A percentile compares a stretch with the other conserved stretches of the same genome.
Conservation (phyloP, 1,140 invertebrate genomes). For the Latrodectus geometricus region DNA sequence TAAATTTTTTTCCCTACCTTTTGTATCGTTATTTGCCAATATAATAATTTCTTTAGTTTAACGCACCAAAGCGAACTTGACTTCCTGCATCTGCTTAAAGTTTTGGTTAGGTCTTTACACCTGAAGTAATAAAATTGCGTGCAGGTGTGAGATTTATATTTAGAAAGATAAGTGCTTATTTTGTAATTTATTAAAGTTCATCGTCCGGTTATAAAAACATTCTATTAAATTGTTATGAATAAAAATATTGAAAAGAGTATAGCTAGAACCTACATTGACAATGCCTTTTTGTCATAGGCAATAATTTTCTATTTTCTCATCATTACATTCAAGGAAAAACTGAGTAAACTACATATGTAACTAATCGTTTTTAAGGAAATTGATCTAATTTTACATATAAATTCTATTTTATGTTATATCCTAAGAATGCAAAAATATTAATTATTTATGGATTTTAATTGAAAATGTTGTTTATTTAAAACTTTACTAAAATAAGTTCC, state of each 20-base stretch:
- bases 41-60: slow-evolving; percentile 36
- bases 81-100: slow-evolving; percentile 29
- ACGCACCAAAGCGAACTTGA: background rate
- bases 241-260: background rate
- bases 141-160: slow-evolving; percentile 18
- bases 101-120: slow-evolving; percentile 2
- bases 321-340: too few species aligned
- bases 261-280: background rate
- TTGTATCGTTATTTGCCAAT: slow-evolving; percentile 49
- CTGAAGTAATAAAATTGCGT: background rate
- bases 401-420: too few species aligned
- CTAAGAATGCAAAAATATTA: too few species aligned
- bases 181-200: slow-evolving; percentile 5
- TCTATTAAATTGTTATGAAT: background rate
- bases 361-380: too few species aligned
- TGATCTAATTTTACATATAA: too few species aligned
- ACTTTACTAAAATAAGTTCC: too few species aligned
- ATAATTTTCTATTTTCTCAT: background rate
- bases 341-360: too few species aligned
- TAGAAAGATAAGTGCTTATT: background rate
- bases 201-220: slow-evolving; percentile 11
- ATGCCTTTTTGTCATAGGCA: background rate
- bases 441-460: too few species aligned
- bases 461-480: too few species aligned
- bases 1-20: slow-evolving; percentile 15